phyloP scores from a whole-genome alignment of 2,113 vertebrate species.

The Tichodroma muraria region DNA sequence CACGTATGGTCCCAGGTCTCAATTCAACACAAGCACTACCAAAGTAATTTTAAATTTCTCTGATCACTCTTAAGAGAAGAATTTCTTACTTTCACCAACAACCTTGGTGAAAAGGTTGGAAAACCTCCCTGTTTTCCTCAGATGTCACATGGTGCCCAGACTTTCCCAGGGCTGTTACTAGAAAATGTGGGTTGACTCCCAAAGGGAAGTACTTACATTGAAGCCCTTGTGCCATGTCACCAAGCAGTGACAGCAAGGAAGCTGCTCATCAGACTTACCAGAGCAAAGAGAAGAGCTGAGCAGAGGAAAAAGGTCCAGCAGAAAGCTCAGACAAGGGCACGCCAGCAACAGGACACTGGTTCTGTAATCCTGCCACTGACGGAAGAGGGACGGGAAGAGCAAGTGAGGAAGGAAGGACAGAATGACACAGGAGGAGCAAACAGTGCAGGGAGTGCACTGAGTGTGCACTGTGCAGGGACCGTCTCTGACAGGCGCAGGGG shows the following conservation, averaged over 20 bases:
- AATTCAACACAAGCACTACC: neutral
- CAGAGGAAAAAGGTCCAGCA: constrained; percentile 17
- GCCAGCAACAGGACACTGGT: constrained; percentile 27
- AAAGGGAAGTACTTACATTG: neutral
- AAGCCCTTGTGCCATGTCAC: neutral
- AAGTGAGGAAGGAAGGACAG: neutral
- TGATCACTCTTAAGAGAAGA: neutral
- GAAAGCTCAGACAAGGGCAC: constrained; percentile 38
- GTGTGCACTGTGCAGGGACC: neutral
- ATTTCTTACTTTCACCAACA: neutral
- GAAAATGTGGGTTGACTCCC: neutral
- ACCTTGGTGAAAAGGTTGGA: neutral
- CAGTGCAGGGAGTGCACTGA: neutral
- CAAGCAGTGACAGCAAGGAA: neutral
- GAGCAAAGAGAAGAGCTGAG: constrained; percentile 37
- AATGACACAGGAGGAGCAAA: constrained; percentile 55
- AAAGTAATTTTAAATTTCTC: neutral
- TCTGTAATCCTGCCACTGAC: neutral
- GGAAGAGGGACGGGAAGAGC: neutral
- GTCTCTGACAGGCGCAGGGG: constrained; percentile 14
- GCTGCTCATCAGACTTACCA: constrained; percentile 68
- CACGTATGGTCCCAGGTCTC: neutral
- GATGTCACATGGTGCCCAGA: neutral
- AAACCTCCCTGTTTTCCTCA: neutral
- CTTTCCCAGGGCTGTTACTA: neutral